Conservation (phyloP, 2,797 vertebrate species). For the Smutsia gigantea region DNA sequence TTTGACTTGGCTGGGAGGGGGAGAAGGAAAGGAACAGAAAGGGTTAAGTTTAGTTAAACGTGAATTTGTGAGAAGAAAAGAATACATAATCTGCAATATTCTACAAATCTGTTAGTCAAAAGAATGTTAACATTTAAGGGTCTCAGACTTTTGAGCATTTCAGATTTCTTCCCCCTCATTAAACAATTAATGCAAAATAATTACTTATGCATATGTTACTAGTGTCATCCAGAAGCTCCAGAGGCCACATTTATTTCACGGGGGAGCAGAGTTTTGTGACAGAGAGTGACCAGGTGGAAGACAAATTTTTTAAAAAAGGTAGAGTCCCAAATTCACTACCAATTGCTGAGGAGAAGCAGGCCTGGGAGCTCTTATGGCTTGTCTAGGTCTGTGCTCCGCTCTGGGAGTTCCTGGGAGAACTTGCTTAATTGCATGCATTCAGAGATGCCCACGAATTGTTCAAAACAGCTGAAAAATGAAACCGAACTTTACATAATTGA, state of each 20-base stretch:
- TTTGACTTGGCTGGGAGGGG: not conserved
- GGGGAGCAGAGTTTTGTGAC: not conserved
- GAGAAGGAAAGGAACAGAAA: not conserved
- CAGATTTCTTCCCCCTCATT: not conserved
- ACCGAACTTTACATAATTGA: conserved; percentile 8
- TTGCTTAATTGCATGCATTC: not conserved
- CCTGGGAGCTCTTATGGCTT: not conserved
- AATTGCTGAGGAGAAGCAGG: not conserved
- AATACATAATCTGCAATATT: not conserved
- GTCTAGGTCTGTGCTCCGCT: not conserved
- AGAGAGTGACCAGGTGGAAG: not conserved
- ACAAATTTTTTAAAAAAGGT: not conserved
- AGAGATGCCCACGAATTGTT: conserved; percentile 36
- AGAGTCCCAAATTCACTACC: accelerated
- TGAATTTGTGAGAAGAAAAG: not conserved
- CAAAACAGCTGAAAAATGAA: not conserved
- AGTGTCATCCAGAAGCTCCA: not conserved
- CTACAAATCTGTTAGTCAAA: not conserved
- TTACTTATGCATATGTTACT: not conserved
- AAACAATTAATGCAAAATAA: not conserved
- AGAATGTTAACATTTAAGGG: not conserved
- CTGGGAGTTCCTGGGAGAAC: not conserved
- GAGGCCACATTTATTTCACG: not conserved
- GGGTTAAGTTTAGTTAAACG: not conserved
- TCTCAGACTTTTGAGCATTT: not conserved